Base-by-base conservation (phyloP, 2,113 vertebrate genomes). In the Brachypteracias leptosomus region DNA sequence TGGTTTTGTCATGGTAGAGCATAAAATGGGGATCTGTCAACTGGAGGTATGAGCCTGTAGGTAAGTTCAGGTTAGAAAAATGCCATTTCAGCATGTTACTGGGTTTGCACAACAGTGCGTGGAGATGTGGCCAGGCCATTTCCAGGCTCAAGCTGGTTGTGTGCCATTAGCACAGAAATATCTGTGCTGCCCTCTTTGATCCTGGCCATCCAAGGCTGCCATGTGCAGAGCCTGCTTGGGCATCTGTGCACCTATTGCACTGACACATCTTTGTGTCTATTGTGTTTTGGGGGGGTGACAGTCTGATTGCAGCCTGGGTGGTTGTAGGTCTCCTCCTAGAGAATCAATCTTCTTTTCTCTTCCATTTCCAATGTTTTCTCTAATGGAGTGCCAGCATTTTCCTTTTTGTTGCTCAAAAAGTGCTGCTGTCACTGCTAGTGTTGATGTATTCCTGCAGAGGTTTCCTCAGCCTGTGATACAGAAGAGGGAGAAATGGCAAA, bases 121-220 rank as follows among this genome's bases (percentile, higher is more conserved):
- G 68, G n/a, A 86, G 36, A 22, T 1, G 11, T 33, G 33, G 28
- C 44, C 54, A 57, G 19, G 46, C 36, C 7, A 5, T 21, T 88
- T 85, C 49, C 28, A 59, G n/a, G 57, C 17, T 18, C 11, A 38
- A 62, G 61, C 14, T 66, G 54, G 5, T 25, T 57, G 33, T 52
- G 28, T 63, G 36, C n/a, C 47, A 33, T 42, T 16, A 57, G 62
- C n/a, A n/a, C 59, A 73, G 51, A 67, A 49, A 15, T 28, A 38
- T 33, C 17, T 33, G 10, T 36, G 15, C 15, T 70, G 46, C 46
- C 51, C 6, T 80, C 58, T 54, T 1, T 0, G 4, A 18, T 35
- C 55, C 8, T 7, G 6, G 7, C 46, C 42, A 13, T 18, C 33
- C 40, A 61, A 49, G 26, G 31, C 62, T 91, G 52, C 66, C 9